Evolutionary conservation across 2,797 vertebrate genomes (phyloP), one percentile per base, ranked within the genome.

Genomic region (Fratercula arctica): DNA sequence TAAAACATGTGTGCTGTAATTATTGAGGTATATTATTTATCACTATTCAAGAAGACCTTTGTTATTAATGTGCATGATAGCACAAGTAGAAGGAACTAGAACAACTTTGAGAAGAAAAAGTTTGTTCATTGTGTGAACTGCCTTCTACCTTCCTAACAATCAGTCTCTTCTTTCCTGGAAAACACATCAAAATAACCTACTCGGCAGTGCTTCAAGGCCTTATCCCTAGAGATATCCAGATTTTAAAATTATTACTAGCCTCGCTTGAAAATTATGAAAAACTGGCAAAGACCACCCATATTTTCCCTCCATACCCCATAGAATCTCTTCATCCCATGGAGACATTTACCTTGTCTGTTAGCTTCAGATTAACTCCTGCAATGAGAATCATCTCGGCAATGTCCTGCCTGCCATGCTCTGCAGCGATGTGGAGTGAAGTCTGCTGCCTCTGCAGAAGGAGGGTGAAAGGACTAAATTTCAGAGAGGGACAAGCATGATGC

Each of bases 341-440:
- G 50, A 56, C 6, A 3, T 16, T 68, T 83, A 99, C 99, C 98
- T 99, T 99, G 96, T 99, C 99, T 4, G 85, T 98, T 51, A 99
- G 97, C 92, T 97, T 98, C 91, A 99, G 98, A 95, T 99, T 98
- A 23, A 98, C 98, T 15, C 99, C 98, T 18, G 98, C 98, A 7
- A 98, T 77, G 23, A 99, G 98, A 87, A 99, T 98, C 98, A 99
- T 98, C 96, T 99, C 99, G 0, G 99, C 99, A 29, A 98, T 96
- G 85, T 98, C 98, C 89, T 99, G 99, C 66, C 98, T 95, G 76
- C 99, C 98, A 0, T 98, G 97, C 94, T 99, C 99, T 0, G 98
- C 98, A 10, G 99, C 99, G 0, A 99, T 98, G 93, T 99, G 99
- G 39, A 99, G 97, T 1, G 98, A 97, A 1, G 98, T 99, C 97